These are phyloP conservation scores for Coptodon rendalli DNA, from an alignment of 2,113 vertebrate species.

Conservation along the genomic window DNA sequence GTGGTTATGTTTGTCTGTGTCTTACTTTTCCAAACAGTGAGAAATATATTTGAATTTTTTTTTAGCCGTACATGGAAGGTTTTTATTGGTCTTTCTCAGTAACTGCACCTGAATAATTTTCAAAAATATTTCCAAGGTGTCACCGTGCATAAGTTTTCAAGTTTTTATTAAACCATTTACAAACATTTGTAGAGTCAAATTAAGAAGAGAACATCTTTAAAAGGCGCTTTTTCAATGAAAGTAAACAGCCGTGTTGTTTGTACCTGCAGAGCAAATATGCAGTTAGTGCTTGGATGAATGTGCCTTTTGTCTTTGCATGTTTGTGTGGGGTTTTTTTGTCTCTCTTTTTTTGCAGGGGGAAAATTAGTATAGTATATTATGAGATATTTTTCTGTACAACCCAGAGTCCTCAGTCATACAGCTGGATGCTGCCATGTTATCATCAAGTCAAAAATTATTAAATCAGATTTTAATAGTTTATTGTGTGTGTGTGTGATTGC, in stretches of 20 bases:
- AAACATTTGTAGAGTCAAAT: slow-evolving; percentile 36
- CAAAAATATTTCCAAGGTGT: not conserved
- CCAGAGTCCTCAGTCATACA: not conserved
- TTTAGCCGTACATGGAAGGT: not conserved
- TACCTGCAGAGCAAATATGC: slow-evolving; percentile 20
- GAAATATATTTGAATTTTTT: not conserved
- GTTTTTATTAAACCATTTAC: slow-evolving; percentile 9
- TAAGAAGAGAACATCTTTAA: not conserved
- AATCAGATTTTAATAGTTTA: not conserved
- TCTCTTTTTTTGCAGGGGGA: not conserved
- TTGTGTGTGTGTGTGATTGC: not conserved
- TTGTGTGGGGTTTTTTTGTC: not conserved
- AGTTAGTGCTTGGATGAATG: not conserved
- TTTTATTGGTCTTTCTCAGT: not conserved
- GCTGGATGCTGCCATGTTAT: not conserved
- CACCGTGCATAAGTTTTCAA: not conserved
- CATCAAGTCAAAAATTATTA: not conserved
- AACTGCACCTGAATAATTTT: not conserved
- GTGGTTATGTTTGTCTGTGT: not conserved
- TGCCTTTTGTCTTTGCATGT: not conserved
- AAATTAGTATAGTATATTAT: not conserved
- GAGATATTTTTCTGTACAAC: not conserved
- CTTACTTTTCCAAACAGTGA: not conserved
- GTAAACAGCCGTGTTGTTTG: slow-evolving; percentile 8
- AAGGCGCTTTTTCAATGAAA: not conserved